Evolutionary conservation across 2,797 vertebrate species (phyloP).

Genomic region (Falco novaeseelandiae): DNA sequence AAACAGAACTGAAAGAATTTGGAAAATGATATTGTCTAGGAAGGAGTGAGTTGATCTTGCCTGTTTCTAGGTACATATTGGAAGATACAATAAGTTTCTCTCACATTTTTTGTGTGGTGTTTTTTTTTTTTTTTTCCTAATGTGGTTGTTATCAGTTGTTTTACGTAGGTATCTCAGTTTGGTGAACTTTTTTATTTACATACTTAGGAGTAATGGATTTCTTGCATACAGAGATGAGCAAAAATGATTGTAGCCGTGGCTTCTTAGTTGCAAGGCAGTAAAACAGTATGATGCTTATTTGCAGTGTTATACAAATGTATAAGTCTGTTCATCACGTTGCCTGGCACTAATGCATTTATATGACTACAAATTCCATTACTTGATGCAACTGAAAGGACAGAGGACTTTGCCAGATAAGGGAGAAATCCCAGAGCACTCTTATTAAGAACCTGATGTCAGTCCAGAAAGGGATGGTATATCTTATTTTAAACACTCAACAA

Average conservation of each 20-base stretch:
- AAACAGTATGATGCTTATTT: constrained; percentile 34
- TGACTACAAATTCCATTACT: constrained; percentile 39
- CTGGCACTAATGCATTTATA: constrained; percentile 36
- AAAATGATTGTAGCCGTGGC: constrained; percentile 44
- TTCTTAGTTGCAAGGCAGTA: constrained; percentile 49
- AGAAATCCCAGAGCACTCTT: constrained; percentile 2
- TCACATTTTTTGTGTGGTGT: not conserved
- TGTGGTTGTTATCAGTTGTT: not conserved
- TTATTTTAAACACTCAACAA: constrained; percentile 12
- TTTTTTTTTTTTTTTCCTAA: not conserved
- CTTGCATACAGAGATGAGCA: not conserved
- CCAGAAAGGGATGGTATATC: not conserved
- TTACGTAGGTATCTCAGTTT: not conserved
- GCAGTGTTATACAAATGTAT: constrained; percentile 24
- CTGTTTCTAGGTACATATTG: not conserved
- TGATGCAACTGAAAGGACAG: not conserved
- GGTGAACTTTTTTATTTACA: constrained; percentile 53
- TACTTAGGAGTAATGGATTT: constrained; percentile 22
- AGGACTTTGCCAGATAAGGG: not conserved
- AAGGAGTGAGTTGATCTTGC: not conserved
- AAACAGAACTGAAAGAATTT: not conserved
- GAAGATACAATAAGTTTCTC: not conserved
- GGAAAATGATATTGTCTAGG: fast-evolving
- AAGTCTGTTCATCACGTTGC: constrained; percentile 38
- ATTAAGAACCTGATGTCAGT: not conserved